Base-by-base conservation (phyloP, 2,888 invertebrate genomes). In the Brachyopa scutellaris region DNA sequence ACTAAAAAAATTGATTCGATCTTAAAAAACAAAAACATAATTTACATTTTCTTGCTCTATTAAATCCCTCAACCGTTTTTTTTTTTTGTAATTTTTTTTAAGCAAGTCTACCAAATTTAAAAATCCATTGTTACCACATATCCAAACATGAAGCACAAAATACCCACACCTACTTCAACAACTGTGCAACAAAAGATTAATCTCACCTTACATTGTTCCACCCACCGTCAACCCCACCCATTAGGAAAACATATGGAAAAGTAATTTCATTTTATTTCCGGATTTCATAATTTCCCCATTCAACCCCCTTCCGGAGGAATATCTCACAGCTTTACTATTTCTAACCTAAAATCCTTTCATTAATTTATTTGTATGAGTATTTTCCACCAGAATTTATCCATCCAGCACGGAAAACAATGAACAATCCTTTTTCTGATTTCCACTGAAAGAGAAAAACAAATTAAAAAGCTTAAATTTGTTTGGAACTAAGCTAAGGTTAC, bases 211-310 rank as follows among this genome's bases (percentile, higher is more conserved):
- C n/a, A n/a, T n/a, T 53, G 19, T 49, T 8, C 17, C 26, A 1
- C 26, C 15, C 64, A 17, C 49, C 13, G 9, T 47, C 31, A 15
- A 13, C 38, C 15, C 19, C 8, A 7, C 19, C 67, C 62, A 64
- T 70, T 70, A 64, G 64, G 19, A 69, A 64, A 64, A 74, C 80
- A 69, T 80, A 80, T 80, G 69, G 80, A 80, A 80, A 80, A 80
- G 80, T 80, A 80, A 80, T 80, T 80, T 76, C 57, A 69, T 69
- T 80, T 64, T 80, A 69, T 80, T 80, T 80, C 80, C 76, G 76
- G 76, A 64, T 80, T 76, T 64, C 64, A 76, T 80, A 76, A 80
- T 64, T n/a, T 80, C 76, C 80, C 80, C 51, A 76, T 70, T 76
- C 76, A 64, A 76, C 51, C 29, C 53, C 64, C 69, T 42, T 62